Percentiles rank a stretch among this genome's conserved stretches.
Conservation (phyloP, 2,888 invertebrate genomes). For the Parnassius glacialis region DNA sequence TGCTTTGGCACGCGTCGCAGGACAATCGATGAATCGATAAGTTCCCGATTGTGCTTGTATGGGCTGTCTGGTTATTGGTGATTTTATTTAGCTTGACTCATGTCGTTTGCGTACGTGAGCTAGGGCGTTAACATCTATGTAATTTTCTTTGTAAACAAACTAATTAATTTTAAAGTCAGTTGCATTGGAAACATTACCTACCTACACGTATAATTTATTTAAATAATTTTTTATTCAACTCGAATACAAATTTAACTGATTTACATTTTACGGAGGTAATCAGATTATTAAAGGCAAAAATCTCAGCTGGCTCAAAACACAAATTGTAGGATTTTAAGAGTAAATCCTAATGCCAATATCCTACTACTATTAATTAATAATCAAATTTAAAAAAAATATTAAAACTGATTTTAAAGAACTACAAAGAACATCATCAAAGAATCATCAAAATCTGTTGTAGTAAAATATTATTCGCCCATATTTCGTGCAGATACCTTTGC, state of each 20-base stretch:
- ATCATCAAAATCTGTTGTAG: too few species aligned
- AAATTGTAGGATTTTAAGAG: too few species aligned
- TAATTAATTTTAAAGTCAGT: slow-evolving; percentile 20
- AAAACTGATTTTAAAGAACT: too few species aligned
- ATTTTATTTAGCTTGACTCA: slow-evolving; percentile 72
- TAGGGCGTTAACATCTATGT: slow-evolving; percentile 70
- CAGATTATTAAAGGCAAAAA: slow-evolving; percentile 1
- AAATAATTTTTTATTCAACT: slow-evolving; percentile 1
- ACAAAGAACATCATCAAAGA: too few species aligned
- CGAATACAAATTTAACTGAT: slow-evolving; percentile 20
- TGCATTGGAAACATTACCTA: slow-evolving; percentile 9
- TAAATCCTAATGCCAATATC: too few species aligned
- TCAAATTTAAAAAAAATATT: too few species aligned
- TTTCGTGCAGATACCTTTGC: too few species aligned
- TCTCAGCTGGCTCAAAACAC: too few species aligned
- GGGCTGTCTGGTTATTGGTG: slow-evolving; percentile 56
- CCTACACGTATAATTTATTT: slow-evolving; percentile 16
- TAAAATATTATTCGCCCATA: too few species aligned
- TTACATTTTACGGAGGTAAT: slow-evolving; percentile 16
- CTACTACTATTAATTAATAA: too few species aligned
- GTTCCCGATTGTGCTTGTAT: slow-evolving; percentile 57
- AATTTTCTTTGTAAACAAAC: slow-evolving; percentile 69
- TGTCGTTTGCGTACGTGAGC: slow-evolving; percentile 60
- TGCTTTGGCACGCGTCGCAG: slow-evolving; percentile 74
- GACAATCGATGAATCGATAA: slow-evolving; percentile 73